phyloP scores from a whole-genome alignment of 2,888 invertebrate species.

The Pseudeuparius sepicola region DNA sequence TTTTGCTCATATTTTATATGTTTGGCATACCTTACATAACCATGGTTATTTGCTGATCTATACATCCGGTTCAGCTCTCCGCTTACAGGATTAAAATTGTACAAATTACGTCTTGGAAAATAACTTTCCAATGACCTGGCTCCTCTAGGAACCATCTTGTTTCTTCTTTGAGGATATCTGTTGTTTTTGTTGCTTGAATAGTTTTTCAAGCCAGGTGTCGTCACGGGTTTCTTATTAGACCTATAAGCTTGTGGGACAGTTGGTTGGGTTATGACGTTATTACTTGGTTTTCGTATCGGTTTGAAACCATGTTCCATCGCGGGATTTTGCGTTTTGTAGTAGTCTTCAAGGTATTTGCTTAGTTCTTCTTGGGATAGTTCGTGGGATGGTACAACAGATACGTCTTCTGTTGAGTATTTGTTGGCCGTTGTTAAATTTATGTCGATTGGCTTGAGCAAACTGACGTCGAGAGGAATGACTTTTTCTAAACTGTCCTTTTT shows the following conservation, averaged over 20 bases:
- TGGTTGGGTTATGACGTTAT: constrained; percentile 20
- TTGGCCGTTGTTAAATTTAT: constrained; percentile 22
- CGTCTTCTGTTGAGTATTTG: not conserved
- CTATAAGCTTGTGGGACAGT: constrained; percentile 30
- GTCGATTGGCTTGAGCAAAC: constrained; percentile 30
- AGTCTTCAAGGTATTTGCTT: constrained; percentile 25
- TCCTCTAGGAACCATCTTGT: no score
- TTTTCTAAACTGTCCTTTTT: constrained; percentile 23
- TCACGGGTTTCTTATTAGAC: constrained; percentile 36
- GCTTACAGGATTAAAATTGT: constrained; percentile 17
- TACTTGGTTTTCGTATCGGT: constrained; percentile 27
- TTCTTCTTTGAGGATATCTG: no score
- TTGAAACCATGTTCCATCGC: constrained; percentile 29
- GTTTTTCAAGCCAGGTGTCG: constrained; percentile 43
- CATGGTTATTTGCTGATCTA: constrained; percentile 22
- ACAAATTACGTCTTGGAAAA: no score
- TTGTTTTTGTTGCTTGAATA: no score
- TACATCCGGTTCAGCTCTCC: constrained; percentile 24
- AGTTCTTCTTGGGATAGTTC: constrained; percentile 29
- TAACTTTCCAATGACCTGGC: no score
- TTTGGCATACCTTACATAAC: constrained; percentile 27
- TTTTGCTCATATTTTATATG: constrained; percentile 18
- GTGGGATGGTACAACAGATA: constrained; percentile 22
- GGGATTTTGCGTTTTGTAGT: constrained; percentile 26
- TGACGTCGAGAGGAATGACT: constrained; percentile 30